These are phyloP conservation scores for Petrocephalus microphthalmus DNA, from an alignment of 2,113 vertebrate genomes.

Conservation along the genomic window DNA sequence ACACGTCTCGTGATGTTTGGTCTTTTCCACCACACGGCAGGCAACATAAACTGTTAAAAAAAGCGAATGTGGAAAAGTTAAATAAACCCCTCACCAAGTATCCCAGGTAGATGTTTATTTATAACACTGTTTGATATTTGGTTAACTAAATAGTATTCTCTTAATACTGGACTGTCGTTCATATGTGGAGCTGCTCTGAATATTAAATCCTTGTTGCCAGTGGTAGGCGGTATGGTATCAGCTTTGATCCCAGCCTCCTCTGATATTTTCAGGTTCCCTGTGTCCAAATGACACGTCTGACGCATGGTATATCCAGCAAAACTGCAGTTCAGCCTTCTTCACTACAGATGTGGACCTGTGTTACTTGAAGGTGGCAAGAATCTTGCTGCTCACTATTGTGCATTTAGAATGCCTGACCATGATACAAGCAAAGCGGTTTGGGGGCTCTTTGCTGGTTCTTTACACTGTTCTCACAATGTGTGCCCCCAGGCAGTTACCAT, in stretches of 20 bases:
- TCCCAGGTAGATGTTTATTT: neutral
- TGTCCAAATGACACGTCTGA: neutral
- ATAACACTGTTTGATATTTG: neutral
- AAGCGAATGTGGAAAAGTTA: neutral
- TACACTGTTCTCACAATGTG: neutral
- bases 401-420: neutral
- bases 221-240: neutral
- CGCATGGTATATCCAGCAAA: neutral
- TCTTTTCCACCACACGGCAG: neutral
- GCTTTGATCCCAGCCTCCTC: too few species aligned
- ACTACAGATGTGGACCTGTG: neutral
- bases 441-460: neutral
- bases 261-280: neutral
- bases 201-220: neutral
- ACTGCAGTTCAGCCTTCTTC: neutral
- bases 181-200: neutral
- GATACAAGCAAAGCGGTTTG: neutral
- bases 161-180: neutral
- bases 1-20: neutral
- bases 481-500: neutral
- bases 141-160: neutral
- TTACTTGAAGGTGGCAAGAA: neutral
- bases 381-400: too few species aligned
- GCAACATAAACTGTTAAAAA: neutral
- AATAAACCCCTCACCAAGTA: neutral